A percentile compares a stretch with the other conserved stretches of the same genome.
Conservation (phyloP, 23 tunicate species). For the Corella eumyota region DNA sequence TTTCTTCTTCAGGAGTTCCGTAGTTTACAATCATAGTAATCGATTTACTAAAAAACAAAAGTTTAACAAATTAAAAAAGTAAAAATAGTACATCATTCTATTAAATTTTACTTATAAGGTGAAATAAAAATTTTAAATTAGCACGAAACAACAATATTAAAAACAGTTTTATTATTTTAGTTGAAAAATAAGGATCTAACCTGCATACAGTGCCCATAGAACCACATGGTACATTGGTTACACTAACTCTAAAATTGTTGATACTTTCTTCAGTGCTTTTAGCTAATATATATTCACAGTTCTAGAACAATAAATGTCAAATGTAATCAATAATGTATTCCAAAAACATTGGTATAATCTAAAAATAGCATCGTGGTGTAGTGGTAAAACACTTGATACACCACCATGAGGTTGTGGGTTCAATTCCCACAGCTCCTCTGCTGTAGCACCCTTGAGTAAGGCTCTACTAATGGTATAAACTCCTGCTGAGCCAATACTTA, state of each 20-base stretch:
- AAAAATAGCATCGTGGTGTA: no score
- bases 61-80: background rate
- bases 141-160: background rate
- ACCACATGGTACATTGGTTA: conserved; percentile 94
- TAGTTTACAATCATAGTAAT: conserved; percentile 71
- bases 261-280: conserved; percentile 55
- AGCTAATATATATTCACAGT: conserved; percentile 83
- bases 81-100: background rate
- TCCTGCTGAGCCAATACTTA: no score
- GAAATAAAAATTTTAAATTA: background rate
- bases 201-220: conserved; percentile 94
- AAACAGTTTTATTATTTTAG: background rate
- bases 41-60: conserved; percentile 56
- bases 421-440: no score
- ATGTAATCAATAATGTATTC: no score
- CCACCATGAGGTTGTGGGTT: no score
- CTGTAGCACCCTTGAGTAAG: no score
- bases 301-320: conserved; percentile 12
- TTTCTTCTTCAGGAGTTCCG: conserved; percentile 78
- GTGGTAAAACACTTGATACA: no score
- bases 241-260: conserved; percentile 49
- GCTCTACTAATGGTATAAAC: no score
- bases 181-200: no score
- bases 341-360: no score
- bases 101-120: background rate